phyloP scores from a whole-genome alignment of 2,113 vertebrate species.

The Microcebus griseorufus region DNA sequence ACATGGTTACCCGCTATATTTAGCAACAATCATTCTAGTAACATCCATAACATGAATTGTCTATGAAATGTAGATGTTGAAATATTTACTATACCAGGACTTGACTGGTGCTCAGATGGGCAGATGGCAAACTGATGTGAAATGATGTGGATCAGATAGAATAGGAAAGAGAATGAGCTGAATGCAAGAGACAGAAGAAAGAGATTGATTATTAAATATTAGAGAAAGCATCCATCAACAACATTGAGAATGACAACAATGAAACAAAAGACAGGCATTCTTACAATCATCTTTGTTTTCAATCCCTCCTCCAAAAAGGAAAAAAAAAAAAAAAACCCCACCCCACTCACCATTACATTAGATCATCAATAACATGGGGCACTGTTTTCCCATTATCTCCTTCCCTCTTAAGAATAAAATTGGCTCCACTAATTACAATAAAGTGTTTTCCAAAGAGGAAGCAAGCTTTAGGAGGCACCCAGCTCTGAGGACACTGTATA shows the following conservation, averaged over 20 bases:
- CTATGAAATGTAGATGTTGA: constrained; percentile 85
- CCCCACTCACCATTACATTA: constrained; percentile 37
- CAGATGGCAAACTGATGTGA: constrained; percentile 86
- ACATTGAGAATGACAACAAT: constrained; percentile 60
- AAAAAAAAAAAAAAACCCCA: not conserved
- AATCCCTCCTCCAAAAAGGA: not conserved
- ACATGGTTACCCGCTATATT: not conserved
- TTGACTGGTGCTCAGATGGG: constrained; percentile 85
- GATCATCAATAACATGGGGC: constrained; percentile 67
- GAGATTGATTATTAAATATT: constrained; percentile 82
- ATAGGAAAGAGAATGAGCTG: constrained; percentile 84
- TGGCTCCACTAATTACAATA: constrained; percentile 61
- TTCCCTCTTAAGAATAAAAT: constrained; percentile 73
- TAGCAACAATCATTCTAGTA: not conserved
- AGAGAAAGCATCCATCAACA: constrained; percentile 72
- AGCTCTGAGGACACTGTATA: constrained; percentile 48
- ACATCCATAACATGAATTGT: constrained; percentile 74
- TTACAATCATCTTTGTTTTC: constrained; percentile 19
- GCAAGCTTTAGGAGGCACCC: constrained; percentile 68
- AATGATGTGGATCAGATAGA: constrained; percentile 86
- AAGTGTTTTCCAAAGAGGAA: constrained; percentile 71
- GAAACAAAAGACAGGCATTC: constrained; percentile 73
- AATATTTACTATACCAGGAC: constrained; percentile 86
- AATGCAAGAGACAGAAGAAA: constrained; percentile 86
- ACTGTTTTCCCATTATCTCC: constrained; percentile 55